Base-by-base conservation (phyloP, 2,113 vertebrate species). In the Lophura nycthemera region DNA sequence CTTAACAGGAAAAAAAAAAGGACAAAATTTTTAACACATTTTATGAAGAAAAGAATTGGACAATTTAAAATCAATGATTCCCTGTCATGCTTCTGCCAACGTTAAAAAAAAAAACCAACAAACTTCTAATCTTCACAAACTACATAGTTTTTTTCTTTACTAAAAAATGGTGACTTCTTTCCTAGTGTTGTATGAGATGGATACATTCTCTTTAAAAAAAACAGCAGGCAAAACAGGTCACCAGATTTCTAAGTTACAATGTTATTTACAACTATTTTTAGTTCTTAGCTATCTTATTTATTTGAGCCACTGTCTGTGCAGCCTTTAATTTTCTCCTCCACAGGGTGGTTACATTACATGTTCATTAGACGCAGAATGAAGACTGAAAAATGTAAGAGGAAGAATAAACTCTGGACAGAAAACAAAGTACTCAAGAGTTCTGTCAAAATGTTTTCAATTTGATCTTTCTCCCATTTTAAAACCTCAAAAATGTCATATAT, bases 271-370 rank as follows among this genome's bases (percentile, higher is more conserved):
- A 10, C 84, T 81, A 84, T 94, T 90, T 86, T 94, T 81, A 95
- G 89, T 63, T 95, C 66, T 94, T 74, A 90, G 90, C 56, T 77
- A 91, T 72, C 40, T 75, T 74, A 59, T 82, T 92, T 88, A 93
- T 73, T 93, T 88, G 42, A 93, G 64, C 47, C 43, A 19, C 69
- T 88, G 87, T 30, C 64, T 83, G n/a, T 76, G 40, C 45, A 91
- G 93, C 77, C 83, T 92, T 92, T 91, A 67, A 97, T 95, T 95
- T 95, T 95, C 79, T 83, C 79, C 90, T 96, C 89, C 43, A 90
- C 57, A 63, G 83, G 83, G 76, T 81, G 43, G 79, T 91, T 94
- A 84, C 0, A 1, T 86, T 95, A 91, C 76, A 83, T 20, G 59
- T 43, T 92, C 57, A 78, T 93, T 86, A 96, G 65, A 75, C 59